phyloP scores from a whole-genome alignment of 2,888 invertebrate species.

The Hecatera dysodea region DNA sequence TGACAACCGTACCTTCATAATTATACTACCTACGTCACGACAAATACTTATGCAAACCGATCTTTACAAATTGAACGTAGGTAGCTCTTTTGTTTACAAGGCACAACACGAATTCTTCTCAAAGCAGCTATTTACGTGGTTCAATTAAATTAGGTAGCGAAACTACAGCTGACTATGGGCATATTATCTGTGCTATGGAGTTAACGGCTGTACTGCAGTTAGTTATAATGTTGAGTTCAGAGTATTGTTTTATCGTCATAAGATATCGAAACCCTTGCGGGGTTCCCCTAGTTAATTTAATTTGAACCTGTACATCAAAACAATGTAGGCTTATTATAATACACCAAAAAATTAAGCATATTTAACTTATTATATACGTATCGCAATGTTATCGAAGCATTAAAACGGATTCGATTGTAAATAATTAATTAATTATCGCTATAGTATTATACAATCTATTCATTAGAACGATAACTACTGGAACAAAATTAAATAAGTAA shows the following conservation, averaged over 20 bases:
- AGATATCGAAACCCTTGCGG: neutral
- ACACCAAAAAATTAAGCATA: constrained; percentile 2
- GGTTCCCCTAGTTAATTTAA: neutral
- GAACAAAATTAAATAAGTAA: constrained; percentile 19
- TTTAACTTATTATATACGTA: constrained; percentile 18
- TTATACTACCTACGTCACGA: constrained; percentile 3
- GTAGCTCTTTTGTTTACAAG: constrained; percentile 15
- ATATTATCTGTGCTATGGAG: no score
- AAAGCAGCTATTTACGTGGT: neutral
- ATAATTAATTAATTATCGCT: constrained; percentile 26
- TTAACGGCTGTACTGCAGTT: neutral
- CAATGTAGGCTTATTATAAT: neutral
- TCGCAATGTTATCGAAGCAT: constrained; percentile 28
- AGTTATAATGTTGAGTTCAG: neutral
- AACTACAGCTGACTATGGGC: neutral
- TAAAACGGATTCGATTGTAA: constrained; percentile 25
- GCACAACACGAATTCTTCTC: constrained; percentile 23
- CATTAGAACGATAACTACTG: constrained; percentile 37
- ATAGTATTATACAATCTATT: constrained; percentile 8
- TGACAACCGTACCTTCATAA: neutral
- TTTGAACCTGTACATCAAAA: neutral
- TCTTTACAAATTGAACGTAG: neutral
- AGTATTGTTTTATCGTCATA: neutral
- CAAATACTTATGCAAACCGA: constrained; percentile 14
- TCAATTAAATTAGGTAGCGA: neutral